Evolutionary conservation across 2,113 vertebrate species (phyloP).

Genomic region (Aspiorhynchus laticeps): DNA sequence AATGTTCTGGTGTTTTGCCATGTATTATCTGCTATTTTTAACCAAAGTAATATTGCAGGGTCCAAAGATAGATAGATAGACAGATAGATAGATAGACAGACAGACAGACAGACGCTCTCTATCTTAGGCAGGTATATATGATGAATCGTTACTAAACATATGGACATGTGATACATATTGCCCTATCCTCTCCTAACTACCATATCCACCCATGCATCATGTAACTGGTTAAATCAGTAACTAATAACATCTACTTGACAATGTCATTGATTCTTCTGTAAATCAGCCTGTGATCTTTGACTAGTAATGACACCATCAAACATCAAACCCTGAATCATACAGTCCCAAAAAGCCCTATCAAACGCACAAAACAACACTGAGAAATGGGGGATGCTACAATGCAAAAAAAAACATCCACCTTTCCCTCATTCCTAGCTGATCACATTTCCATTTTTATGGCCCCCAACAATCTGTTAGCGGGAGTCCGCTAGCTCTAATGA

Average conservation of each 20-base stretch:
- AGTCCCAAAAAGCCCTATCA: neutral
- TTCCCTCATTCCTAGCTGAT: conserved; percentile 64
- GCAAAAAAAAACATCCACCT: conserved; percentile 50
- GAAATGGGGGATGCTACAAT: neutral
- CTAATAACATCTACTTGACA: conserved; percentile 7
- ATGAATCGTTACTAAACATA: too few relatives aligned
- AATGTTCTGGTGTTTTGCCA: too few relatives aligned
- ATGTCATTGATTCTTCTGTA: conserved; percentile 26
- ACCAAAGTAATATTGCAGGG: too few relatives aligned
- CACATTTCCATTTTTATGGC: conserved; percentile 74
- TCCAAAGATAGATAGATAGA: too few relatives aligned
- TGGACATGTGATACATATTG: neutral
- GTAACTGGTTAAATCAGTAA: neutral
- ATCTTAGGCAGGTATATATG: too few relatives aligned
- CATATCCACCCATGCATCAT: neutral
- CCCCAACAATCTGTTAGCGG: conserved; percentile 69
- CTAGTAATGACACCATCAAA: conserved; percentile 18
- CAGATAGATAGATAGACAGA: too few relatives aligned
- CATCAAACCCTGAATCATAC: conserved; percentile 14
- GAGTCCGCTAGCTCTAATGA: conserved; percentile 75
- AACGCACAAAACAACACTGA: neutral
- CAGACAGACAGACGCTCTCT: too few relatives aligned
- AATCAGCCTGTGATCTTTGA: conserved; percentile 22
- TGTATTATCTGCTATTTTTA: too few relatives aligned
- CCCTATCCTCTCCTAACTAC: neutral